A percentile compares a stretch with the other conserved stretches of the same genome.
Evolutionary conservation across 2,797 vertebrate species (phyloP).

Genomic region (Danio jaintianensis): DNA sequence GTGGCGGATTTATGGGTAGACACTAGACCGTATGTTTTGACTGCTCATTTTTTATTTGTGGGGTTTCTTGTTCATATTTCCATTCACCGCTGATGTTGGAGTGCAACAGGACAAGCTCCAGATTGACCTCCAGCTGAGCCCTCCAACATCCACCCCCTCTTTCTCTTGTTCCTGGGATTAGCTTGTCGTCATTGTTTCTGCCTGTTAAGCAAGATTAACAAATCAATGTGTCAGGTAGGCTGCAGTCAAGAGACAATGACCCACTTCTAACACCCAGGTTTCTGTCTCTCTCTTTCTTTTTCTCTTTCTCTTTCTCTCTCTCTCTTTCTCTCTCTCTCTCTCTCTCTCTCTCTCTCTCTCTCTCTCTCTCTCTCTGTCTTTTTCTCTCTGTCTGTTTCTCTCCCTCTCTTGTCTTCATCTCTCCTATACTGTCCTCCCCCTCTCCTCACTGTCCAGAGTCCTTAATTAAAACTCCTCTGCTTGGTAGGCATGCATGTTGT

Average conservation of each 20-base stretch:
- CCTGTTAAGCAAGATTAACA: slow-evolving; percentile 85
- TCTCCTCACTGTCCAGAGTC: slow-evolving; percentile 67
- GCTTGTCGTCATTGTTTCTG: slow-evolving; percentile 83
- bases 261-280: slow-evolving; percentile 78
- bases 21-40: slow-evolving; percentile 52
- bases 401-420: slow-evolving; percentile 44
- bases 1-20: slow-evolving; percentile 59
- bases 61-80: slow-evolving; percentile 56
- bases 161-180: slow-evolving; percentile 74
- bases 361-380: too few relatives aligned
- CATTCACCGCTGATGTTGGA: slow-evolving; percentile 57
- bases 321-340: too few relatives aligned
- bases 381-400: too few relatives aligned
- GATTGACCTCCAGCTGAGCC: slow-evolving; percentile 67
- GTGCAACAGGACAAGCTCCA: slow-evolving; percentile 71
- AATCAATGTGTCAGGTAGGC: slow-evolving; percentile 86
- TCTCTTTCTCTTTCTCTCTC: too few relatives aligned
- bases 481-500: slow-evolving; percentile 74
- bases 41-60: slow-evolving; percentile 48
- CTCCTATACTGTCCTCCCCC: slow-evolving; percentile 33
- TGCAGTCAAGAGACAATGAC: slow-evolving; percentile 84
- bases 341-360: too few relatives aligned
- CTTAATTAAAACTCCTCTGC: slow-evolving; percentile 85
- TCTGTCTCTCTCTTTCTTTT: background rate
- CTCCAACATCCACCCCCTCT: background rate